These are phyloP conservation scores for Napeogenes sylphis DNA, from an alignment of 2,888 invertebrate species.

Conservation along the genomic window DNA sequence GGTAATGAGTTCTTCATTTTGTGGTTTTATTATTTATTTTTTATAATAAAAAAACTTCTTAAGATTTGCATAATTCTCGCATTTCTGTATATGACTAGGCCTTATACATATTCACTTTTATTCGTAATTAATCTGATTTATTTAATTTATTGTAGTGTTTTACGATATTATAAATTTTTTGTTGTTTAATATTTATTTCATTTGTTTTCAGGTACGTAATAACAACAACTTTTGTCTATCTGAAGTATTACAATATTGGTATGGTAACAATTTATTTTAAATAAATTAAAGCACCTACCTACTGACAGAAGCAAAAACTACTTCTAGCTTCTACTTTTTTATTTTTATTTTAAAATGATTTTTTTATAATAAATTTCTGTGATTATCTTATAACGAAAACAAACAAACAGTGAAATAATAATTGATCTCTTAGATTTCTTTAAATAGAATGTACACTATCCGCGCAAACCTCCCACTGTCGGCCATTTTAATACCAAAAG, in stretches of 20 bases:
- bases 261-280: neutral
- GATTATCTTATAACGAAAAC: too few relatives aligned
- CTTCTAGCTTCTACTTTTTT: too few relatives aligned
- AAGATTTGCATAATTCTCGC: neutral
- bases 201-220: slow-evolving; percentile 4
- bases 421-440: too few relatives aligned
- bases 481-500: neutral
- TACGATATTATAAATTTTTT: too few relatives aligned
- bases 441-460: neutral
- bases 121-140: neutral
- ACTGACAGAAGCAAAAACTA: neutral
- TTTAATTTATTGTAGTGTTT: too few relatives aligned
- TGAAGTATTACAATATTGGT: neutral
- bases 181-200: neutral
- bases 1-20: slow-evolving; percentile 53
- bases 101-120: neutral
- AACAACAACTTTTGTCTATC: neutral
- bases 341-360: too few relatives aligned
- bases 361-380: too few relatives aligned
- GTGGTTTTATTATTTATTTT: slow-evolving; percentile 12
- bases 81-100: neutral
- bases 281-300: neutral
- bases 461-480: neutral
- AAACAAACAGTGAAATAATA: too few relatives aligned
- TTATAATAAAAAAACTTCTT: neutral